Conservation (phyloP, 2,113 vertebrate species). For the Planiliza haematocheilus region DNA sequence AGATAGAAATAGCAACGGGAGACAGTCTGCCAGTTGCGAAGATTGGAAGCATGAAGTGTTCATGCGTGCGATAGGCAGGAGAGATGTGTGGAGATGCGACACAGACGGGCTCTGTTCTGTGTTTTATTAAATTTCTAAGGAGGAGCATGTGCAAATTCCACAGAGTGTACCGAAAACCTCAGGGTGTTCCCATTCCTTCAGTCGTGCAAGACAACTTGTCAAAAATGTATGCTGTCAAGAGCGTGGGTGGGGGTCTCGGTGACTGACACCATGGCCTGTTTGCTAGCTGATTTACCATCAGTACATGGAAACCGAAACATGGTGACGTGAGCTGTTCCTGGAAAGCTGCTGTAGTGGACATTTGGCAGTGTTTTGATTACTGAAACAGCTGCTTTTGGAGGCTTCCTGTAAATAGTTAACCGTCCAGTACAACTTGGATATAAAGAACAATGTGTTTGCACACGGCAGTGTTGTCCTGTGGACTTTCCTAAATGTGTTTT, state of each 20-base stretch:
- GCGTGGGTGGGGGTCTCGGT: slow-evolving; percentile 39
- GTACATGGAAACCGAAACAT: slow-evolving; percentile 1
- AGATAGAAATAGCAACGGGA: slow-evolving; percentile 69
- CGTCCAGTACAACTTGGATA: background rate
- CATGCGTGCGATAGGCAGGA: background rate
- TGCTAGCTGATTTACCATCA: background rate
- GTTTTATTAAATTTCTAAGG: slow-evolving; percentile 53
- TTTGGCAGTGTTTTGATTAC: background rate
- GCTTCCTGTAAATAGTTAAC: slow-evolving; percentile 21
- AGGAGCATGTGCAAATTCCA: slow-evolving; percentile 51
- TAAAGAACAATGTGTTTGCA: slow-evolving; percentile 21
- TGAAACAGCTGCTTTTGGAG: slow-evolving; percentile 2
- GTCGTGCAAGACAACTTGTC: slow-evolving; percentile 11
- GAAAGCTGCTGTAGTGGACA: slow-evolving; percentile 2
- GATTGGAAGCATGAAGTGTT: background rate
- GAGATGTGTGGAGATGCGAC: background rate
- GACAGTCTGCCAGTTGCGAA: slow-evolving; percentile 38
- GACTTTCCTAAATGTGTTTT: slow-evolving; percentile 51
- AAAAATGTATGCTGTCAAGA: slow-evolving; percentile 45
- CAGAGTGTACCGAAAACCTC: slow-evolving; percentile 27
- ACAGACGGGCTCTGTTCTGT: slow-evolving; percentile 38
- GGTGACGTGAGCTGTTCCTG: slow-evolving; percentile 23
- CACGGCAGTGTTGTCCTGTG: slow-evolving; percentile 33
- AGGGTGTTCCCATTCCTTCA: slow-evolving; percentile 31
- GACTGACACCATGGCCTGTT: slow-evolving; percentile 18